Conservation (phyloP, 35 echinoderm and acorn worm species). For the Lytechinus pictus region DNA sequence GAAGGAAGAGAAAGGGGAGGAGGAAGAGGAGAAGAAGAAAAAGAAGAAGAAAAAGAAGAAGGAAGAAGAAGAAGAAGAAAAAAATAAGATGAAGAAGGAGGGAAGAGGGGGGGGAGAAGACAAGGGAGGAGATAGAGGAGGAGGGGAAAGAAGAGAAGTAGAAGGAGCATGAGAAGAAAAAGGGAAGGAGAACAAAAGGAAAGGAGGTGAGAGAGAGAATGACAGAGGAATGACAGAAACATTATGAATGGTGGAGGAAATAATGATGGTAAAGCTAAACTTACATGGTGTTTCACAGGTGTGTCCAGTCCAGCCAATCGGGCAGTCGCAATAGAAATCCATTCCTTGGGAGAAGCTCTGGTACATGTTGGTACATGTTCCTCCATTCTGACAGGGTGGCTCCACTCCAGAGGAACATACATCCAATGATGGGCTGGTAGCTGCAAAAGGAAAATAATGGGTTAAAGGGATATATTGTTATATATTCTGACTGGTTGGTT, state of each 20-base stretch:
- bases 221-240: neutral
- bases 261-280: neutral
- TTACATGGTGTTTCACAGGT: conserved; percentile 69
- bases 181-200: neutral
- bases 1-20: neutral
- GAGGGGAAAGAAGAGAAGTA: neutral
- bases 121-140: neutral
- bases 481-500: conserved; percentile 41
- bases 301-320: conserved; percentile 60
- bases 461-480: no score
- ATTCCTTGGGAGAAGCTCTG: conserved; percentile 55
- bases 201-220: neutral
- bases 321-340: conserved; percentile 71
- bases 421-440: conserved; percentile 24
- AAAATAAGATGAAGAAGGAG: neutral
- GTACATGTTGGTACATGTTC: conserved; percentile 57
- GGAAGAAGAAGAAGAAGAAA: neutral
- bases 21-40: neutral
- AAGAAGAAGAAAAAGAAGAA: neutral
- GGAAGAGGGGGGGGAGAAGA: neutral
- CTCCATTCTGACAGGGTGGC: conserved; percentile 58
- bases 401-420: conserved; percentile 24
- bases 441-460: no score
- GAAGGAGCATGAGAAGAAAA: neutral
- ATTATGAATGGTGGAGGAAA: no score